Evolutionary conservation across 2,113 vertebrate genomes (phyloP), one percentile per base, ranked within the genome.

Genomic region (Sturnus vulgaris): DNA sequence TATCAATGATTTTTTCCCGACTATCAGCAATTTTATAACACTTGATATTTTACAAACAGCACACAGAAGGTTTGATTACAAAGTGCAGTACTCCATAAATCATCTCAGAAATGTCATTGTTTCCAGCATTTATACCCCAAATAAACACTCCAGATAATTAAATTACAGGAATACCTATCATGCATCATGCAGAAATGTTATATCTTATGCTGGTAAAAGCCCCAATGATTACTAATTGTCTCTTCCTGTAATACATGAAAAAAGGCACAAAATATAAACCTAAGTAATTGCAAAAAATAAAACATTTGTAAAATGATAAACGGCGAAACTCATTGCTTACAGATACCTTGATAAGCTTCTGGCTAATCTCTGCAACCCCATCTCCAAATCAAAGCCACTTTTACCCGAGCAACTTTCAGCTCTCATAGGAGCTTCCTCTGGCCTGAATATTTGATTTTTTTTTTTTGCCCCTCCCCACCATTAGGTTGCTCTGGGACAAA

Each of bases 121-220:
- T 95, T 83, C 53, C 66, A 76, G 47, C 50, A 77, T 81, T 83
- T 88, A 53, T 28, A 59, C 19, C 21, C 46, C 5, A 3, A 90
- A 94, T 61, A 90, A 80, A 90, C 60, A 80, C 82, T 88, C 39
- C 42, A 77, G 50, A 78, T 88, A 53, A 95, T 81, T 90, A 77
- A 92, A 86, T 90, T 92, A 90, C 52, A 88, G 69, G 55, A 92
- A 93, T 61, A 88, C 7, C 7, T 47, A 86, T 53, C 59, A 90
- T 79, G 57, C 37, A 68, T 88, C 80, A 93, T 27, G 19, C 30
- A 92, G 47, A 90, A 79, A 81, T 63, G 10, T 50, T 83, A 53
- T 47, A 83, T 55, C 13, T 87, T 63, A 55, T 55, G 27, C 30
- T 76, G 42, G 16, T 63, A 86, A 94, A 88, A 93, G 39, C 11